Evolutionary conservation across 2,113 vertebrate genomes (phyloP).

Genomic region (Arothron firmamentum): DNA sequence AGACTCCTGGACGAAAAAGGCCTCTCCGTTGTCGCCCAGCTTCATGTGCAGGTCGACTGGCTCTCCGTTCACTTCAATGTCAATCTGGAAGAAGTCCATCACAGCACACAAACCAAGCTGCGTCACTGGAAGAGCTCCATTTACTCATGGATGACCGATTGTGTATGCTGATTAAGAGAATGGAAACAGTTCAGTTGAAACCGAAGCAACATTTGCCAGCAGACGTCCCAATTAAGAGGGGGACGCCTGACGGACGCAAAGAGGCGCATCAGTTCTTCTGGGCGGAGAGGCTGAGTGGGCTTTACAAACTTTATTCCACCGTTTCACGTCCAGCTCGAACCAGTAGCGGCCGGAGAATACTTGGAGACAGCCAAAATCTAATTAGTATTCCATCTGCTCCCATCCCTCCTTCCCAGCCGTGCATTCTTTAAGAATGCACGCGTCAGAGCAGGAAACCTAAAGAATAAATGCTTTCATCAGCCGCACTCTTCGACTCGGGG

Average conservation of each 20-base stretch:
- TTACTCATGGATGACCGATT: too few species aligned
- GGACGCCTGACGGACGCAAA: neutral
- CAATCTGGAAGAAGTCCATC: conserved; percentile 79
- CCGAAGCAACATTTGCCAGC: neutral
- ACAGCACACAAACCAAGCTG: neutral
- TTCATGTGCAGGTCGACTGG: conserved; percentile 98
- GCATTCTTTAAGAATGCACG: too few species aligned
- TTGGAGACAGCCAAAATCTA: conserved; percentile 14
- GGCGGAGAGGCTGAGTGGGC: neutral
- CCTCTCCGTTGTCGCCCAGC: conserved; percentile 96
- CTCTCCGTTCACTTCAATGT: conserved; percentile 96
- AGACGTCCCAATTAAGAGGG: conserved; percentile 3
- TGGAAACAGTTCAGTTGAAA: too few species aligned
- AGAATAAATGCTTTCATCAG: conserved; percentile 1
- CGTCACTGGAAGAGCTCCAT: too few species aligned
- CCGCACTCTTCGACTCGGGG: conserved; percentile 9
- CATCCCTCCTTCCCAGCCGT: neutral
- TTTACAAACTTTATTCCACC: conserved; percentile 28
- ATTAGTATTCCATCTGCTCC: conserved; percentile 31
- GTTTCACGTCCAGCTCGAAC: neutral
- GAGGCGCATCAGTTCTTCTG: neutral
- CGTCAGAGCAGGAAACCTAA: too few species aligned
- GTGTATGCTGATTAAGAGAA: conserved; percentile 13
- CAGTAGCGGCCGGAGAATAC: neutral
- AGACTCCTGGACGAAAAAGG: conserved; percentile 95